Percentiles rank a stretch among this genome's conserved stretches.
Evolutionary conservation across 2,888 invertebrate genomes (phyloP).

Genomic region (Drosophila seclusa): DNA sequence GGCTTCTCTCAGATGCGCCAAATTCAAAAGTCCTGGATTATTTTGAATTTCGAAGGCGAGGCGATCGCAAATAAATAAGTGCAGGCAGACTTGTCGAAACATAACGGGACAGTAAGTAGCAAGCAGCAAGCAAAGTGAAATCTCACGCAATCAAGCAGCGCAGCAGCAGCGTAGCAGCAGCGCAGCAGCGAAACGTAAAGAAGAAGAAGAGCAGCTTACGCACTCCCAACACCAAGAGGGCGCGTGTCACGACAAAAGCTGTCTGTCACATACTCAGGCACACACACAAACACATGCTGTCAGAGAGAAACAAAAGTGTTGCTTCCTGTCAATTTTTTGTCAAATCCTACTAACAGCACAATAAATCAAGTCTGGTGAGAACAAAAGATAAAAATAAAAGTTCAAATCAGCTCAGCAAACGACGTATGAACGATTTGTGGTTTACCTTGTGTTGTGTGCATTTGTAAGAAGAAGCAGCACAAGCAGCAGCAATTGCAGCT

Average conservation of each 20-base stretch:
- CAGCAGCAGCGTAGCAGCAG: constrained; percentile 47
- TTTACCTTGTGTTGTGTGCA: constrained; percentile 55
- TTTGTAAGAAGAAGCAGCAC: constrained; percentile 32
- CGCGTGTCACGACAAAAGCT: constrained; percentile 7
- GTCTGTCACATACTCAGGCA: constrained; percentile 9
- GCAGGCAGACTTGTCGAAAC: constrained; percentile 28
- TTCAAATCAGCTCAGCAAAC: background rate
- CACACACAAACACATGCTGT: background rate
- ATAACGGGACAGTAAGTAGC: constrained; percentile 44
- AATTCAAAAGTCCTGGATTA: constrained; percentile 83
- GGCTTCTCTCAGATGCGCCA: constrained; percentile 25
- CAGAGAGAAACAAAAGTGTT: background rate
- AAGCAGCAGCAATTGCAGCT: constrained; percentile 44
- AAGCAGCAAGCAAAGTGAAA: constrained; percentile 66
- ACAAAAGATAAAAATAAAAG: background rate
- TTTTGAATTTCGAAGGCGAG: constrained; percentile 73
- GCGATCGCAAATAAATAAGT: constrained; percentile 16
- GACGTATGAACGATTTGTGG: constrained; percentile 48
- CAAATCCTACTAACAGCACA: background rate
- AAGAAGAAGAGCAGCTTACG: constrained; percentile 30
- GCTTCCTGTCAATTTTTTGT: constrained; percentile 9
- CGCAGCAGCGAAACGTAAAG: constrained; percentile 32
- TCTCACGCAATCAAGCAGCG: constrained; percentile 60
- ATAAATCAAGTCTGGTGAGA: background rate
- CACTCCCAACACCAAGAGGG: constrained; percentile 5